Evolutionary conservation across 2,888 invertebrate genomes (phyloP), one percentile per base, ranked within the genome.

Genomic region (Andrena flavipes): DNA sequence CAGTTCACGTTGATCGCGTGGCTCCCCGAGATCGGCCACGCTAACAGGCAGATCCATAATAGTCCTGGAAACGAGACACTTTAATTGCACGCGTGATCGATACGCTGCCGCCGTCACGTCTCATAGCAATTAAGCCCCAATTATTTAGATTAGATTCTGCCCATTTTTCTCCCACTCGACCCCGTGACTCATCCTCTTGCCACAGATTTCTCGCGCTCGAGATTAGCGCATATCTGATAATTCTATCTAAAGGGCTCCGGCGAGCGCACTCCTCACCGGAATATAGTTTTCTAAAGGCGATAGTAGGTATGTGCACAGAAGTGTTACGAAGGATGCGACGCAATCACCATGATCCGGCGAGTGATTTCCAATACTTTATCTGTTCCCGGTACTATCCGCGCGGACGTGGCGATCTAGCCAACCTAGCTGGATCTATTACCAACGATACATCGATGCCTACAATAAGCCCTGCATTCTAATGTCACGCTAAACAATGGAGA

Each of bases 1-100:
- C 91, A 91, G 42, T 65, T 64, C 26, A 76, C n/a, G 51, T 87
- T 60, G 30, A 42, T 2, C 13, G 84, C 79, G 2, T 7, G 26
- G 10, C 71, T 67, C 42, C 78, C 35, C 13, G 83, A 23, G 29
- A 74, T 30, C 33, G 60, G 54, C 49, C 68, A 75, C 0, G 67
- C 10, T 10, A 86, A n/a, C 56, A 86, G 20, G 16, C 54, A 62
- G n/a, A 86, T 71, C 84, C 81, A 86, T 64, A 82, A 13, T 33
- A 86, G 29, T 56, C 16, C 87, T 87, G 23, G 6, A 63, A 49
- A 13, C 1, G 2, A 29, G 16, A 63, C 42, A 23, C 2, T 20
- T 56, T 4, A 49, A 56, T 59, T 63, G 29, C 26, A 42, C 23
- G 2, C 1, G 10, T 5, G 30, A 13, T 23, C 8, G 23, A 20